Base-by-base conservation (phyloP, 1,140 invertebrate genomes). In the Varroa destructor region DNA sequence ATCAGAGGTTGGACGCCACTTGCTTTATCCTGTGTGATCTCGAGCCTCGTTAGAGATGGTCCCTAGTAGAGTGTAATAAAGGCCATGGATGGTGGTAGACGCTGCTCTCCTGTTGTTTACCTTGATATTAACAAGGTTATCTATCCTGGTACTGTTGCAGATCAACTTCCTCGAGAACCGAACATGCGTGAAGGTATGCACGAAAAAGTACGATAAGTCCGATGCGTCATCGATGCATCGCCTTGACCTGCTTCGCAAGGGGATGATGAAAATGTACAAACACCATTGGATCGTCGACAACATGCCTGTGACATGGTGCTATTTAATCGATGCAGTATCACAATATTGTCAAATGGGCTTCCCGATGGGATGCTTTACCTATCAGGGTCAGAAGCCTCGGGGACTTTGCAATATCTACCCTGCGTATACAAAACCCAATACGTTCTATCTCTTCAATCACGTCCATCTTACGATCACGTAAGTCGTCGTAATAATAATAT, bases 251-350 rank as follows among this genome's bases (percentile, higher is more conserved):
- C 81, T 99, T 70, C 89, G 89, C 78, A 89, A 89, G 81, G 94
- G 91, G 74, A 97, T 98, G 81, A 87, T 87, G 75, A 82, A 95
- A n/a, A 97, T 97, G 80, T 99, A 99, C 82, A 90, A 97, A 76
- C 95, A 99, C 81, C 94, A 98, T 81, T 99, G 94, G 93, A 84
- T 85, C 61, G 75, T 85, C 73, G 89, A 99, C 81, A 99, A 99
- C 78, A 97, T 99, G 93, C 96, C 85, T 0, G 79, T 86, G 8
- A 85, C 94, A 0, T 97, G 91, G 89, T 99, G 95, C 80, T 97
- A 95, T 79, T 80, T 84, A 72, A 82, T 87, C 37, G 88, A 91
- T 74, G 85, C 86, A 78, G 85, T 83, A 73, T 83, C 86, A 78
- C 85, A 88, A 76, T 84, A 90, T 81, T 98, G 95, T 79, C 90